Evolutionary conservation across 2,888 invertebrate species (phyloP).

Genomic region (Siphonodentalium dalli): DNA sequence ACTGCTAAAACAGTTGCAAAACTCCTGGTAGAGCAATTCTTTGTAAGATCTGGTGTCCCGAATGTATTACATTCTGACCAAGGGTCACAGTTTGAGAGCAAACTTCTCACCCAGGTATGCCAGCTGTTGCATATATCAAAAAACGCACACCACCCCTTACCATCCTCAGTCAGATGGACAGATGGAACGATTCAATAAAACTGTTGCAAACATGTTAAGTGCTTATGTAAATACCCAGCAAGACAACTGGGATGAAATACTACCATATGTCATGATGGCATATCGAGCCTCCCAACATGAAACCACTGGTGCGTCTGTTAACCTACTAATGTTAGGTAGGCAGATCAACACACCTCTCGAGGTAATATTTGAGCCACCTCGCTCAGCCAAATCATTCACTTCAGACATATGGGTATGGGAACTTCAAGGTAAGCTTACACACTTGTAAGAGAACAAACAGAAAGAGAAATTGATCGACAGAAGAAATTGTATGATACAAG

Average conservation of each 20-base stretch:
- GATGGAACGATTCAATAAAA: slow-evolving; percentile 2
- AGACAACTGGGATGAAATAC: not conserved
- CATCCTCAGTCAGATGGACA: not conserved
- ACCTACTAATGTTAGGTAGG: slow-evolving; percentile 10
- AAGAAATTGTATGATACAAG: too few species aligned
- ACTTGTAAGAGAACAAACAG: not conserved
- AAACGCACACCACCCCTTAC: slow-evolving; percentile 2
- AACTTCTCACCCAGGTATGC: not conserved
- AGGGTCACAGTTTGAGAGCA: slow-evolving; percentile 1
- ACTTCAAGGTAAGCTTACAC: not conserved
- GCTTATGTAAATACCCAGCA: not conserved
- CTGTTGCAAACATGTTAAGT: slow-evolving; percentile 1
- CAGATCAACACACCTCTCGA: slow-evolving; percentile 6
- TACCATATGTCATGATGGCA: slow-evolving; percentile 11
- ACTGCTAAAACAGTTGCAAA: not conserved
- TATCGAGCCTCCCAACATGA: slow-evolving; percentile 5
- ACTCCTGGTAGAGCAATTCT: not conserved
- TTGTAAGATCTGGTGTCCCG: not conserved
- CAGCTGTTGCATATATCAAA: not conserved
- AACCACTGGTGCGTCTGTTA: slow-evolving; percentile 1
- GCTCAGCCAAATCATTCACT: not conserved
- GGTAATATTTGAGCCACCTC: not conserved
- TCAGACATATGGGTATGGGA: slow-evolving; percentile 4
- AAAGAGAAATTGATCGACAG: too few species aligned
- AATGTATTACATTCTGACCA: slow-evolving; percentile 3